phyloP scores from a whole-genome alignment of 2,888 invertebrate genomes.

The Eilema depressum region DNA sequence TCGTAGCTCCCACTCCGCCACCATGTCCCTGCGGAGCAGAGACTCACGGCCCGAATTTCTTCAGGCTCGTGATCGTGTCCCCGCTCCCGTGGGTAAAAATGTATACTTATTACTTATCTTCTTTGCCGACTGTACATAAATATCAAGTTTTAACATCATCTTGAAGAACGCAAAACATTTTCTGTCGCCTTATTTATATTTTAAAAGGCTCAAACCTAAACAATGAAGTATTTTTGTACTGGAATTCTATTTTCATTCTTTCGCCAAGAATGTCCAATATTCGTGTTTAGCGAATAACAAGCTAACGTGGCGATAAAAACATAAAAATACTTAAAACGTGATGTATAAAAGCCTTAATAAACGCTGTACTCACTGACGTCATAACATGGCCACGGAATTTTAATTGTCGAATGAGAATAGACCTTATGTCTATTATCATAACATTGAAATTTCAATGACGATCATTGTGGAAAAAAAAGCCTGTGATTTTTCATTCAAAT shows the following conservation, averaged over 20 bases:
- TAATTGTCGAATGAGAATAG: background rate
- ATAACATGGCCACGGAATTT: background rate
- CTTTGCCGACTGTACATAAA: too few species aligned
- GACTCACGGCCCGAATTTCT: too few species aligned
- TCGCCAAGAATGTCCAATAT: background rate
- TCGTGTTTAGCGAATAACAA: constrained; percentile 1
- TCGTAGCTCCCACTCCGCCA: too few species aligned
- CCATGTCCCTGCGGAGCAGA: too few species aligned
- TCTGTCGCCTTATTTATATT: background rate
- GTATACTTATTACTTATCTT: too few species aligned
- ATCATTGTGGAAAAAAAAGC: too few species aligned
- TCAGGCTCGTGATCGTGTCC: too few species aligned
- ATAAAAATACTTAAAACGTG: background rate
- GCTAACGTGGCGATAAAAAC: background rate
- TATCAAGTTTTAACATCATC: too few species aligned
- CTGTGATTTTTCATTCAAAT: too few species aligned
- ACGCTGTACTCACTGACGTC: background rate
- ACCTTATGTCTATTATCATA: too few species aligned
- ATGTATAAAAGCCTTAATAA: background rate
- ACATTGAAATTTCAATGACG: too few species aligned
- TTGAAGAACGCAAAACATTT: background rate
- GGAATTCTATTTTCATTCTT: background rate
- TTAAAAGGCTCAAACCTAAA: background rate
- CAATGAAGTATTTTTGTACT: background rate
- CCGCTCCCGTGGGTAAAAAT: too few species aligned